Evolutionary conservation across 2,888 invertebrate genomes (phyloP), one percentile per base, ranked within the genome.

Genomic region (Noctua pronuba): DNA sequence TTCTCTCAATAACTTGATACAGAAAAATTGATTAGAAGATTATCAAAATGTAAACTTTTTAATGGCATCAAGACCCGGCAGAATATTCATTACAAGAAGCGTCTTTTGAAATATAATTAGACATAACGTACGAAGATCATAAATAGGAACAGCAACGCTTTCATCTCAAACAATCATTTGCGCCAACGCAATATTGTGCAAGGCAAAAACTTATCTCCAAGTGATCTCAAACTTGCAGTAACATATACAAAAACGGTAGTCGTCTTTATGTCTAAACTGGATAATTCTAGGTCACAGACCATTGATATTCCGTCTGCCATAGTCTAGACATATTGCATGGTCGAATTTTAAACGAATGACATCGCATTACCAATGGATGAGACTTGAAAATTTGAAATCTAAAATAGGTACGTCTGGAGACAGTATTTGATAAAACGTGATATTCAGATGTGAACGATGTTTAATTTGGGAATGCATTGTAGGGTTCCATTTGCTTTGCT

Each of bases 321-420:
- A 90, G 95, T 96, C 96, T 96, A 96, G 96, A 96, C 95, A 94
- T 95, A 96, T 95, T 96, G 96, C 96, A 96, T 95, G 95, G 96
- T 95, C 96, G 95, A 96, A 96, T 96, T 95, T 95, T 93, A 95
- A 96, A 94, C 89, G 95, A 95, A 94, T 95, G 93, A 92, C 95
- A 93, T 94, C 93, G 91, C 91, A 94, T 95, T 95, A 95, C 93
- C 89, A 94, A 96, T 96, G 96, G 95, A 96, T 96, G 96, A 96
- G 96, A 89, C 92, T 90, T 88, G 85, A 90, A 92, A 94, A 96
- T 96, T 95, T 96, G 89, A 95, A 96, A 96, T 91, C 94, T 95
- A 95, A 96, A 96, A 91, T 89, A 96, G 96, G 87, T 86, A 88
- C 92, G 96, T 95, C 95, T 96, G 94, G 91, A 90, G 86, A 93